phyloP scores from a whole-genome alignment of 2,797 vertebrate species.

The Ctenochaetus hawaiiensis region DNA sequence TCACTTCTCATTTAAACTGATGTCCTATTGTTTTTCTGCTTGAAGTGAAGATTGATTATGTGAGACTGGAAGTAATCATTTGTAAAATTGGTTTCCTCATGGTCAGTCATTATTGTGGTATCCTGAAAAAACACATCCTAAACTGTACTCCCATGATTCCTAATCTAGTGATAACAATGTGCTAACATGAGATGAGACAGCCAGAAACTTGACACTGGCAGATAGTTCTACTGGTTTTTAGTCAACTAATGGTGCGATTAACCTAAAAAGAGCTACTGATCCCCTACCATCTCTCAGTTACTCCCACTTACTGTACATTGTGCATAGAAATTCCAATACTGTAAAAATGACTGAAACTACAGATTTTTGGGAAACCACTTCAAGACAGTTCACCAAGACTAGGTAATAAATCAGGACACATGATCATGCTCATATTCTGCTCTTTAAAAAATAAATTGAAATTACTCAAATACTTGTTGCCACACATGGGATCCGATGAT shows the following conservation, averaged over 20 bases:
- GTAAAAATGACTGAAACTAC: too few species aligned
- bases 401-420: too few species aligned
- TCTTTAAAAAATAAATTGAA: too few species aligned
- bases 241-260: neutral
- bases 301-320: too few species aligned
- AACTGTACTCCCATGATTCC: constrained; percentile 14
- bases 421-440: too few species aligned
- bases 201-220: neutral
- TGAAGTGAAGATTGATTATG: constrained; percentile 22
- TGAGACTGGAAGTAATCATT: constrained; percentile 16
- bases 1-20: constrained; percentile 34
- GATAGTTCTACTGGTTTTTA: neutral
- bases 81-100: neutral
- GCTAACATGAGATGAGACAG: neutral
- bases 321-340: too few species aligned
- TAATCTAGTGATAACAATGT: neutral
- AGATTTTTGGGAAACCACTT: too few species aligned
- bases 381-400: too few species aligned
- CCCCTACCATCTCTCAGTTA: too few species aligned
- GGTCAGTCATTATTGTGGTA: constrained; percentile 13
- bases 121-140: constrained; percentile 8
- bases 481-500: too few species aligned
- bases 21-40: constrained; percentile 49
- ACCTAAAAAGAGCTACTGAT: neutral
- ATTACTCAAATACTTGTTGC: too few species aligned